Conservation (phyloP, 1,140 invertebrate genomes). For the Drosophila sulfurigaster region DNA sequence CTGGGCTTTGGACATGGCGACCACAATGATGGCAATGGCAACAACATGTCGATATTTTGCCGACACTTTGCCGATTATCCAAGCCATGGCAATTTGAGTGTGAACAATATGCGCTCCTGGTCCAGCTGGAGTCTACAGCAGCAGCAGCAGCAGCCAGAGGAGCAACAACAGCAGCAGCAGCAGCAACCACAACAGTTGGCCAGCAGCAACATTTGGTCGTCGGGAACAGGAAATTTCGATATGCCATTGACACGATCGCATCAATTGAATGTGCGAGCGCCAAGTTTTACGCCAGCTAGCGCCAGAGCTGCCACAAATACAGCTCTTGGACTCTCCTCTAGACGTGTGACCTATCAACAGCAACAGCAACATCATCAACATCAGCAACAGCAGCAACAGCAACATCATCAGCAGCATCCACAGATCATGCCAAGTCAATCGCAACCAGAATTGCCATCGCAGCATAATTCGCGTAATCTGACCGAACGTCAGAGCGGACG, state of each 20-base stretch:
- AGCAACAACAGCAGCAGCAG: neutral
- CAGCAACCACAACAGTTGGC: neutral
- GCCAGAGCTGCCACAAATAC: neutral
- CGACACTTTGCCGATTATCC: constrained; percentile 23
- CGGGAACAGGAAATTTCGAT: constrained; percentile 4
- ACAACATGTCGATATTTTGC: constrained; percentile 20
- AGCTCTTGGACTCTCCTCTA: neutral
- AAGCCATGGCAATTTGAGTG: constrained; percentile 1
- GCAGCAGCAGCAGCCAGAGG: neutral
- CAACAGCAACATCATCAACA: neutral
- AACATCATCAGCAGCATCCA: neutral
- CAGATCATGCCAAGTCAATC: constrained; percentile 32
- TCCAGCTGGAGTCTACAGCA: constrained; percentile 21
- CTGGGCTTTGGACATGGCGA: neutral
- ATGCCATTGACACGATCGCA: constrained; percentile 15
- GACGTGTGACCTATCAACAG: neutral
- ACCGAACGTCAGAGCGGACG: neutral
- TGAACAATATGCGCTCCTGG: constrained; percentile 32
- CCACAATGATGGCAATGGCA: neutral
- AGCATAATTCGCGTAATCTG: constrained; percentile 7
- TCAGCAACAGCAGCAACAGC: neutral
- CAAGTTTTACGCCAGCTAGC: constrained; percentile 52
- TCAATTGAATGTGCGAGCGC: constrained; percentile 52
- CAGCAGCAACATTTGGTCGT: neutral
- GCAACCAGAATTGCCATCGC: constrained; percentile 27